A percentile compares a stretch with the other conserved stretches of the same genome.
Conservation (phyloP, 2,113 vertebrate genomes). For the Solea solea region DNA sequence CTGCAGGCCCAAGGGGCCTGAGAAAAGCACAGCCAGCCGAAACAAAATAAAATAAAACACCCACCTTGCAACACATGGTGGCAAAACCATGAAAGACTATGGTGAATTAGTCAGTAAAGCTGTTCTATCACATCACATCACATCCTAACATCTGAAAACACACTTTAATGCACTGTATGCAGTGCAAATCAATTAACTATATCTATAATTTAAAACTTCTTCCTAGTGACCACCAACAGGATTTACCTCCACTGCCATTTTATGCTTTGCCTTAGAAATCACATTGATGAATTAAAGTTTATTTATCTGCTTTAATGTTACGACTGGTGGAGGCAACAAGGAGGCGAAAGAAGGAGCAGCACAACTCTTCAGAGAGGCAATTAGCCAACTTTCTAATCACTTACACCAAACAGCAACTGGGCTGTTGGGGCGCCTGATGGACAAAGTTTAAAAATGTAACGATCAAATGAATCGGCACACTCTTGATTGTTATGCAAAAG, state of each 20-base stretch:
- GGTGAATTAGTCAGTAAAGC: neutral
- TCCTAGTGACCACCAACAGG: neutral
- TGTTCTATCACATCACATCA: neutral
- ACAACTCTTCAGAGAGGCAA: conserved; percentile 68
- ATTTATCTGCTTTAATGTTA: conserved; percentile 23
- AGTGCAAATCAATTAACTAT: too few species aligned
- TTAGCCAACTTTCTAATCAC: conserved; percentile 73
- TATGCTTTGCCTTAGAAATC: too few species aligned
- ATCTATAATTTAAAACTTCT: neutral
- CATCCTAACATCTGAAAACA: neutral
- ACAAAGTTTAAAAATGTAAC: conserved; percentile 77
- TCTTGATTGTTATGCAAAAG: conserved; percentile 81
- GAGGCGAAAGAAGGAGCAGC: conserved; percentile 28
- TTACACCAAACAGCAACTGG: conserved; percentile 56
- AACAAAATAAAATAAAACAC: conserved; percentile 13
- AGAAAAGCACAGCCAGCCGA: conserved; percentile 7
- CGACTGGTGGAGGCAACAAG: conserved; percentile 21
- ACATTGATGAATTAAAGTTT: neutral
- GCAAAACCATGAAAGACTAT: conserved; percentile 9
- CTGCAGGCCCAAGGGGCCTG: conserved; percentile 26
- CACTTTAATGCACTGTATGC: too few species aligned
- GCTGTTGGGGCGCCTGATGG: conserved; percentile 70
- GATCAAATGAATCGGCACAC: conserved; percentile 76
- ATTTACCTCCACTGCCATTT: too few species aligned
- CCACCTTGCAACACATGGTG: conserved; percentile 15